Base-by-base conservation (phyloP, 2,888 invertebrate genomes). In the Meteorus cinctellus region DNA sequence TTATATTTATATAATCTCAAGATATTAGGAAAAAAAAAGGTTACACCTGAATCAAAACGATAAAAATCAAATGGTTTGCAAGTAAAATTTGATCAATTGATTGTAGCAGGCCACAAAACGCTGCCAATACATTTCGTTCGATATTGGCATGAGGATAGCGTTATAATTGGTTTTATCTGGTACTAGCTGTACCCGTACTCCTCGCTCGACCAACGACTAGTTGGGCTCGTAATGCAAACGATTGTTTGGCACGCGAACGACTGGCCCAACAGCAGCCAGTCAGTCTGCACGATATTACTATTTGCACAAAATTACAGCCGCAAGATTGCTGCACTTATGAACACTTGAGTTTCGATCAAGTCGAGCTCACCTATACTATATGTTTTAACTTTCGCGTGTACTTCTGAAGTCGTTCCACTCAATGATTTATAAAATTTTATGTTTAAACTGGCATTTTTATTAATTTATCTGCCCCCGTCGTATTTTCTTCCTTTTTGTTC, bases 81-180 rank as follows among this genome's bases (percentile, higher is more conserved):
- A 85, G 83, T 83, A 79, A 83, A 83, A 83, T 85, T 81, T 78
- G 73, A 79, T 76, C 80, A 77, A 76, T 78, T 77, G 79, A 76
- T 78, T 76, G 69, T 74, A 77, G 63, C 75, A 69, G 76, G 74
- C 72, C 62, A 77, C 71, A 76, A 75, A 63, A 78, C 69, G 80
- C 84, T 82, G 84, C 82, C 84, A 82, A 82, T 19, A 55, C 81
- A 77, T 81, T 82, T 77, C 82, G 79, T 76, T 77, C 72, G 82
- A 84, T 81, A 84, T 84, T 81, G 83, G 82, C 76, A 73, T 55
- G 65, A 63, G 85, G 82, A 86, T 87, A 85, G 84, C 80, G 51
- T 82, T 85, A 86, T 87, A 87, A 87, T 87, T 87, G 86, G 86
- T 86, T 87, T 87, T 86, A 87, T 87, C 87, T 86, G 83, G 80